Base-by-base conservation (phyloP, 2,113 vertebrate species). In the Leptocoma aspasia region DNA sequence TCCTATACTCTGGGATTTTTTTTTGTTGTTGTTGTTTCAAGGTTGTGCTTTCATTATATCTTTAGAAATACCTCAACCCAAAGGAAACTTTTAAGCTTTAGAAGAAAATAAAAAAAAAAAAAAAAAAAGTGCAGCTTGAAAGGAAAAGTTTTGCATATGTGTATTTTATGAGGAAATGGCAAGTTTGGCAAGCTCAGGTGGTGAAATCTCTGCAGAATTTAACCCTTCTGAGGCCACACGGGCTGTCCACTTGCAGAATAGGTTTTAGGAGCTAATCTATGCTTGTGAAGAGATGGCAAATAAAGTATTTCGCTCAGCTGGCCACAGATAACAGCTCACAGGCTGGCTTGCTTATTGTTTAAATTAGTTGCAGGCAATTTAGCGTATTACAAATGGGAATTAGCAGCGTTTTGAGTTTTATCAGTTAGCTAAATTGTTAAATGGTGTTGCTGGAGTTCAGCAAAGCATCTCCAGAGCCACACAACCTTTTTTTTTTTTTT, bases 1-100 rank as follows among this genome's bases (percentile, higher is more conserved):
- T 98, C 97, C 96, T 71, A 96, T 70, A 86, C 96, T 97, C 98
- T 96, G 81, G 90, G 68, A 96, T 96, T 98, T 97, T 94, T 98
- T 97, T 45, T 19, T 45, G 3, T 18, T 49, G 3, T 50, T 65
- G 8, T 53, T 78, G 33, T 80, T 89, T 92, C 71, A 89, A 81
- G 96, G 97, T 97, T 97, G n/a, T 28, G 11, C 65, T 95, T 95
- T 66, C 3, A 6, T 30, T 90, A 7, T 26, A 19, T 41, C 1
- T 84, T 93, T 79, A 73, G 54, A 95, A 95, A 59, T 35, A 89
- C 73, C 54, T 82, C 19, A 31, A 90, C 52, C 20, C 44, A 70
- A 45, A 87, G 15, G 31, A 94, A 96, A 96, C 42, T 82, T 42
- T 5, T 30, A 42, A 93, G 15, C 28, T 88, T 72, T 54, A 85